Evolutionary conservation across 1,140 invertebrate genomes (phyloP), one percentile per base, ranked within the genome.

Genomic region (Zaprionus nigranus): DNA sequence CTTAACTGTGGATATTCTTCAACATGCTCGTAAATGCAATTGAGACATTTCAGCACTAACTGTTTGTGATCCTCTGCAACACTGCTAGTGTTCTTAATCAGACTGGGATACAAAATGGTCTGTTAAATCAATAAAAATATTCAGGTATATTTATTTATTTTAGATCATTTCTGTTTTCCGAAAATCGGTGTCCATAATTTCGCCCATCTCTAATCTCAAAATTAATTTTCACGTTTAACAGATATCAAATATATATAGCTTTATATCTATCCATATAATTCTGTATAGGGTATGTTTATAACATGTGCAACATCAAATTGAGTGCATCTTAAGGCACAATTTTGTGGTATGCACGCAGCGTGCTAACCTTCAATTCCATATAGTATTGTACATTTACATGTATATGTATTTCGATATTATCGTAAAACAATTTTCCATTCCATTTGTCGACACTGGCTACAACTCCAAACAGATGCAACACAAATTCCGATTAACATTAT

Each of bases 281-380:
- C n/a, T 17, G 40, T 17, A 46, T 46, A 17, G 40, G 17, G 40
- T 24, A 40, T 60, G 17, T 62, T 51, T 57, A 24, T 53, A 60
- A 64, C 20, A 53, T 58, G 73, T 71, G 67, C 73, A 71, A 61
- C 60, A 40, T 34, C 43, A 34, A 46, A 53, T 65, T 13, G 46
- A 58, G 53, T 49, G 46, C 24, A 70, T 67, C 67, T 58, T 73
- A 73, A 73, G 70, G 70, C 70, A 67, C 64, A 67, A 26, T 40
- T 60, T 60, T 30, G n/a, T 17, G 40, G 40, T 36, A 9, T 13
- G 24, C 30, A 30, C 34, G 51, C 34, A 15, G 26, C 22, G 64
- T 54, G 63, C 30, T 12, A 17, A 51, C 26, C 36, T 63, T 63
- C 54, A 57, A 43, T 46, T 58, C 54, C 63, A 66, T 58, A 58